phyloP scores from a whole-genome alignment of 1,140 invertebrate genomes.

The Trichomalopsis sarcophagae region DNA sequence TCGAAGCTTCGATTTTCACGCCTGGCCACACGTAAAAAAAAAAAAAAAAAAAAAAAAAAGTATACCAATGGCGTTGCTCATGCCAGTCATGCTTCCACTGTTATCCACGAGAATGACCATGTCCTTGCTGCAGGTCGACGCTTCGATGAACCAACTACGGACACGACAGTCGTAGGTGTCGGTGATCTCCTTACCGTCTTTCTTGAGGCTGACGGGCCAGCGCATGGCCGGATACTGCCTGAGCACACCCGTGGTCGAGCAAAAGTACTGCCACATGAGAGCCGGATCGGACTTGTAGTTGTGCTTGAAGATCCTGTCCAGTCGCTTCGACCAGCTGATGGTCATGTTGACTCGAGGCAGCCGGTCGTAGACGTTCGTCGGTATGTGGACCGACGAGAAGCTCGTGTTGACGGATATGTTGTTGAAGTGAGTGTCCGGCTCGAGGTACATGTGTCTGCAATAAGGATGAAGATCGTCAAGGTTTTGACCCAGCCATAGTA shows the following conservation, averaged over 20 bases:
- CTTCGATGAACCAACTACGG: slow-evolving; percentile 96
- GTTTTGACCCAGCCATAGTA: neutral
- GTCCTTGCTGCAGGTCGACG: slow-evolving; percentile 97
- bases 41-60: neutral
- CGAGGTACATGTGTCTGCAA: slow-evolving; percentile 75
- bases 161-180: slow-evolving; percentile 91
- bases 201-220: slow-evolving; percentile 66
- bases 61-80: slow-evolving; percentile 83
- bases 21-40: neutral
- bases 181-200: slow-evolving; percentile 70
- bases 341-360: slow-evolving; percentile 80
- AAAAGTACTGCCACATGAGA: slow-evolving; percentile 97
- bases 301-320: slow-evolving; percentile 89
- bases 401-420: slow-evolving; percentile 88
- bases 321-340: slow-evolving; percentile 89
- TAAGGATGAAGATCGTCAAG: too few species aligned
- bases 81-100: slow-evolving; percentile 98
- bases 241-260: slow-evolving; percentile 93
- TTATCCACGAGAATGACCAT: slow-evolving; percentile 96
- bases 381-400: slow-evolving; percentile 93
- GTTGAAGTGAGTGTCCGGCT: slow-evolving; percentile 88
- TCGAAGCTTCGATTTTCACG: neutral
- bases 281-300: slow-evolving; percentile 92
- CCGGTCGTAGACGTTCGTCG: slow-evolving; percentile 93
- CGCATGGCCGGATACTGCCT: slow-evolving; percentile 89